A percentile compares a stretch with the other conserved stretches of the same genome.
Evolutionary conservation across 2,888 invertebrate genomes (phyloP).

Genomic region (Diachrysia chrysitis): DNA sequence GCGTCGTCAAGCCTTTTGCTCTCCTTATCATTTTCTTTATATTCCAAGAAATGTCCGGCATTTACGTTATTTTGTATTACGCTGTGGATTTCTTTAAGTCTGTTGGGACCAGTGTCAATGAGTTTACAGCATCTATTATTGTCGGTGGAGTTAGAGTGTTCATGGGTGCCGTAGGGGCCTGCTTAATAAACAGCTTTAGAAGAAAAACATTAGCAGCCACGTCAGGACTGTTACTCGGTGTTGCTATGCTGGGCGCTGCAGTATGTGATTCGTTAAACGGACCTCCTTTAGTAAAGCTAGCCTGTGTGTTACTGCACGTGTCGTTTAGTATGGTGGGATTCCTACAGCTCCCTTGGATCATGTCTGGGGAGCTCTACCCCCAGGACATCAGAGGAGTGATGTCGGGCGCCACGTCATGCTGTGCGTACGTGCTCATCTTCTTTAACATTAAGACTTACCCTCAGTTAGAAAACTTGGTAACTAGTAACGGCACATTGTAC

Average conservation of each 20-base stretch:
- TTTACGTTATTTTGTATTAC: slow-evolving; percentile 92
- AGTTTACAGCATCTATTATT: slow-evolving; percentile 91
- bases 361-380: slow-evolving; percentile 93
- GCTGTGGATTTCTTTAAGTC: slow-evolving; percentile 92
- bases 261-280: slow-evolving; percentile 88
- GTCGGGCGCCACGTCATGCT: slow-evolving; percentile 92
- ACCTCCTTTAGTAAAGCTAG: slow-evolving; percentile 83
- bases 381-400: slow-evolving; percentile 91
- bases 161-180: slow-evolving; percentile 91
- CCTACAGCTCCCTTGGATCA: slow-evolving; percentile 93
- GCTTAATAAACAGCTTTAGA: slow-evolving; percentile 90
- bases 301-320: slow-evolving; percentile 91
- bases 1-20: slow-evolving; percentile 91
- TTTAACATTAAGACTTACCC: slow-evolving; percentile 92
- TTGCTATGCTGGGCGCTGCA: slow-evolving; percentile 91
- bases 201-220: slow-evolving; percentile 90
- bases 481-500: slow-evolving; percentile 91
- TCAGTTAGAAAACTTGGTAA: slow-evolving; percentile 87
- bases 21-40: slow-evolving; percentile 91
- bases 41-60: slow-evolving; percentile 92
- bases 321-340: slow-evolving; percentile 93
- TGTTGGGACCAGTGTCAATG: slow-evolving; percentile 91
- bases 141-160: slow-evolving; percentile 91
- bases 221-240: slow-evolving; percentile 91
- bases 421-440: slow-evolving; percentile 92